Conservation (phyloP, 2,113 vertebrate species). For the Alethe diademata region DNA sequence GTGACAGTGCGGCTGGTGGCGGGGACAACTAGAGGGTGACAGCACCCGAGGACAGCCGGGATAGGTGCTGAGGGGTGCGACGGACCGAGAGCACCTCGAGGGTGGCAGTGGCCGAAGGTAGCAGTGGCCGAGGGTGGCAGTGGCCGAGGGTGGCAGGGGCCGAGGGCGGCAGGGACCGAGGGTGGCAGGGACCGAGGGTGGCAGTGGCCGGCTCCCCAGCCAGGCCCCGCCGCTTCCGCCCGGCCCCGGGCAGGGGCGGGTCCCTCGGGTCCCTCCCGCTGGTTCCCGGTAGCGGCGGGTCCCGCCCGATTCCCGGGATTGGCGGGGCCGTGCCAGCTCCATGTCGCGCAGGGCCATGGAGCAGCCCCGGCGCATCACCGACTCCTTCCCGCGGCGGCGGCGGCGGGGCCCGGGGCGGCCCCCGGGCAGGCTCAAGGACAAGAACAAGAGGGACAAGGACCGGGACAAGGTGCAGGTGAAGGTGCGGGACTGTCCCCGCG, state of each 20-base stretch:
- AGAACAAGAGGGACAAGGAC: background rate
- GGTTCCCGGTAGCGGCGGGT: background rate
- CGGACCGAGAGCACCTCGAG: background rate
- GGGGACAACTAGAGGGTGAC: background rate
- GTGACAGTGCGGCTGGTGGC: background rate
- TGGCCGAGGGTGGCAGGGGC: too few species aligned
- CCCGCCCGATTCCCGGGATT: background rate
- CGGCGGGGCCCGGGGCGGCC: background rate
- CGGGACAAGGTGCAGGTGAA: background rate
- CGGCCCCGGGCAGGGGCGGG: background rate
- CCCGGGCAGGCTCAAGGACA: background rate
- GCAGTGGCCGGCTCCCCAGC: too few species aligned
- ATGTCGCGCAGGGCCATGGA: background rate
- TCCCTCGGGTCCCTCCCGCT: background rate
- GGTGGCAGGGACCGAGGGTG: too few species aligned
- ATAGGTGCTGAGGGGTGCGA: background rate
- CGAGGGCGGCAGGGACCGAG: too few species aligned
- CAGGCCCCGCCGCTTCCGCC: background rate
- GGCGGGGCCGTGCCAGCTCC: background rate
- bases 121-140: too few species aligned
- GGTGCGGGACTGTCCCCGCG: background rate
- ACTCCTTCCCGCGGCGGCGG: background rate
- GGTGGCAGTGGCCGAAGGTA: too few species aligned
- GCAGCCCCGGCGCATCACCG: background rate
- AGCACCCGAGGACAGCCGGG: background rate